A percentile compares a stretch with the other conserved stretches of the same genome.
These are phyloP conservation scores for Pseudomyrmex sp. DNA, from an alignment of 1,140 invertebrate species.

Conservation along the genomic window DNA sequence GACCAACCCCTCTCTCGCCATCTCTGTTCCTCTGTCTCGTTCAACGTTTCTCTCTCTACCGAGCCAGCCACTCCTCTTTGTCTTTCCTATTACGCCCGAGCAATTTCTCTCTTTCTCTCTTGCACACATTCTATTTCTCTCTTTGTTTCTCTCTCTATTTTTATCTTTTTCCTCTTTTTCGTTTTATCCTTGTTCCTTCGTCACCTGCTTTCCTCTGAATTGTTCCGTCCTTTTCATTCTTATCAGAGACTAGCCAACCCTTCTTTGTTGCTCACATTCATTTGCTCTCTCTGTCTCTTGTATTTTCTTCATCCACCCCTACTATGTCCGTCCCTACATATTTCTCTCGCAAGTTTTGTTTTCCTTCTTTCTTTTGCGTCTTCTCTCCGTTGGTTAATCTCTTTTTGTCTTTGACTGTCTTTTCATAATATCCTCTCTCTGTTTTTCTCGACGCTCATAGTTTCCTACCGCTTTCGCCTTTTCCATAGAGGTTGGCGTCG, in stretches of 20 bases:
- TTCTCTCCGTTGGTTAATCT: background rate
- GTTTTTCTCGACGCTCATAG: slow-evolving; percentile 28
- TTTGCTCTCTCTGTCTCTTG: slow-evolving; percentile 34
- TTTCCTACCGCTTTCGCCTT: slow-evolving; percentile 46
- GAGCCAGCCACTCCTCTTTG: slow-evolving; percentile 13
- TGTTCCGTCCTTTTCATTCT: slow-evolving; percentile 39
- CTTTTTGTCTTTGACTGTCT: slow-evolving; percentile 36
- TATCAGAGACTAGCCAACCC: slow-evolving; percentile 63
- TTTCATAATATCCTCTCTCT: background rate
- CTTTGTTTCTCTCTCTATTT: slow-evolving; percentile 39
- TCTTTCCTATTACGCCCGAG: background rate
- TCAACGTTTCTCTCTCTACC: slow-evolving; percentile 31
- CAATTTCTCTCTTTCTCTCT: slow-evolving; percentile 21
- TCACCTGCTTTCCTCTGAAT: slow-evolving; percentile 31
- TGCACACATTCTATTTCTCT: background rate
- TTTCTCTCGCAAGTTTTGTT: slow-evolving; percentile 33
- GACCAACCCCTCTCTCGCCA: slow-evolving; percentile 76
- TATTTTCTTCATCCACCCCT: slow-evolving; percentile 38
- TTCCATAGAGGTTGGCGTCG: slow-evolving; percentile 38
- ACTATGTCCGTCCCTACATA: background rate
- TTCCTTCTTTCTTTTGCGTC: slow-evolving; percentile 2
- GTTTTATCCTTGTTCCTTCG: slow-evolving; percentile 18
- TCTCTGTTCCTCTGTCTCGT: slow-evolving; percentile 50
- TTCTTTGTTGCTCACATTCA: slow-evolving; percentile 53
- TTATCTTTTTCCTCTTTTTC: background rate